These are phyloP conservation scores for Caretta caretta DNA, from an alignment of 2,113 vertebrate species.

Conservation along the genomic window DNA sequence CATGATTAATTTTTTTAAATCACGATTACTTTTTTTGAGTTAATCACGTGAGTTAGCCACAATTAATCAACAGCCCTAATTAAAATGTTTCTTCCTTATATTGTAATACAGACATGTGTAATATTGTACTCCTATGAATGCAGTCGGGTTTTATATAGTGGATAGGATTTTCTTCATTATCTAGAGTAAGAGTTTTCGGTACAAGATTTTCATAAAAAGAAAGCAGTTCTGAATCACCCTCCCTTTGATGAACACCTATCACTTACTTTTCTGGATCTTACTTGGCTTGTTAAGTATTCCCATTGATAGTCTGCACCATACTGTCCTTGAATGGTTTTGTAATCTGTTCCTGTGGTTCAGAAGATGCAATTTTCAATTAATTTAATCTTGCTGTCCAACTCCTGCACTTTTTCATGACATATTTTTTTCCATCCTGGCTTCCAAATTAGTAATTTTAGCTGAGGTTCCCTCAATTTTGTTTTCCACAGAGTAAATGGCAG, in stretches of 20 bases:
- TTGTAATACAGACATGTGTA: background rate
- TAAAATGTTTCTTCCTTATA: background rate
- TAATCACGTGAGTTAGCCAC: too few relatives aligned
- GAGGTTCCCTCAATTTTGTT: background rate
- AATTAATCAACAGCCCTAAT: too few relatives aligned
- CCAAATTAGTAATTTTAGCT: background rate
- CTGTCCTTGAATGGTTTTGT: conserved; percentile 20
- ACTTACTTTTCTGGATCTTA: background rate
- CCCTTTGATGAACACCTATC: background rate
- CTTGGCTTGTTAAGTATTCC: background rate
- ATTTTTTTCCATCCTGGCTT: background rate
- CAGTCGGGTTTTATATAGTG: background rate
- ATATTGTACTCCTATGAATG: background rate
- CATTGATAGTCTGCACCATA: background rate
- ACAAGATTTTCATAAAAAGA: background rate
- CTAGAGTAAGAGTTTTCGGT: background rate
- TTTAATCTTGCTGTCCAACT: conserved; percentile 37
- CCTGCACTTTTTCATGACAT: fast-evolving
- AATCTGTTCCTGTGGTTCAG: conserved; percentile 28
- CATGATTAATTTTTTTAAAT: too few relatives aligned
- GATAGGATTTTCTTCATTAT: conserved; percentile 9
- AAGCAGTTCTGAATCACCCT: background rate
- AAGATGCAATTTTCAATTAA: conserved; percentile 31
- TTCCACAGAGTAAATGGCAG: background rate
- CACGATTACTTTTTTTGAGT: too few relatives aligned